Evolutionary conservation across 2,888 invertebrate genomes (phyloP).

Genomic region (Achlya flavicornis): DNA sequence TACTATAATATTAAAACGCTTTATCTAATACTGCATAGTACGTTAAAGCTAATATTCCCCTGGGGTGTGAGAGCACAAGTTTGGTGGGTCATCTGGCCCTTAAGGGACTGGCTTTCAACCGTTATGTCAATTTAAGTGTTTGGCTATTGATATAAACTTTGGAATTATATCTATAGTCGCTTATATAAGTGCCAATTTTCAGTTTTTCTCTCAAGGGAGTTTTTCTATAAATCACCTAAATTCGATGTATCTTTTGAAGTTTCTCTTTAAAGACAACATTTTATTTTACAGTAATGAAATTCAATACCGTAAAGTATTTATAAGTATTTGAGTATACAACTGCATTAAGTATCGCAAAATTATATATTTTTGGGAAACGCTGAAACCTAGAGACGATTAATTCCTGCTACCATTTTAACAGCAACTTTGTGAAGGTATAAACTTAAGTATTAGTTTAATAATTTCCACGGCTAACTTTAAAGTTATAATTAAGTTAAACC

Average conservation of each 20-base stretch:
- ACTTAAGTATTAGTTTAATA: neutral
- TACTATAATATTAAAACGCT: neutral
- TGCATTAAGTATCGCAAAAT: too few species aligned
- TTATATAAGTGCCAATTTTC: neutral
- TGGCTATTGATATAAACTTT: neutral
- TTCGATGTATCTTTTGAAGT: too few species aligned
- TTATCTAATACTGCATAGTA: neutral
- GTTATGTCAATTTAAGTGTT: constrained; percentile 2
- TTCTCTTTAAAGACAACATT: too few species aligned
- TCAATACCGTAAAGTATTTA: too few species aligned
- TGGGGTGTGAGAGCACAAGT: neutral
- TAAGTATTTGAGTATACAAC: too few species aligned
- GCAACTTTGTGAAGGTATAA: too few species aligned
- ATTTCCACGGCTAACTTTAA: neutral
- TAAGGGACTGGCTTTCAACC: neutral
- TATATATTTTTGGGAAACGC: too few species aligned
- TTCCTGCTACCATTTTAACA: too few species aligned
- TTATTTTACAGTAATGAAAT: too few species aligned
- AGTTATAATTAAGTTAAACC: neutral
- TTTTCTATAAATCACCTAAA: too few species aligned
- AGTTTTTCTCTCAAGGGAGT: too few species aligned
- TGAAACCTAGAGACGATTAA: too few species aligned
- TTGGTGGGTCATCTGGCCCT: neutral
- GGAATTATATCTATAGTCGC: neutral
- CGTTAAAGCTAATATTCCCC: neutral